Percentiles rank a stretch among this genome's conserved stretches.
These are phyloP conservation scores for Noctua pronuba DNA, from an alignment of 2,888 invertebrate species.

Conservation along the genomic window DNA sequence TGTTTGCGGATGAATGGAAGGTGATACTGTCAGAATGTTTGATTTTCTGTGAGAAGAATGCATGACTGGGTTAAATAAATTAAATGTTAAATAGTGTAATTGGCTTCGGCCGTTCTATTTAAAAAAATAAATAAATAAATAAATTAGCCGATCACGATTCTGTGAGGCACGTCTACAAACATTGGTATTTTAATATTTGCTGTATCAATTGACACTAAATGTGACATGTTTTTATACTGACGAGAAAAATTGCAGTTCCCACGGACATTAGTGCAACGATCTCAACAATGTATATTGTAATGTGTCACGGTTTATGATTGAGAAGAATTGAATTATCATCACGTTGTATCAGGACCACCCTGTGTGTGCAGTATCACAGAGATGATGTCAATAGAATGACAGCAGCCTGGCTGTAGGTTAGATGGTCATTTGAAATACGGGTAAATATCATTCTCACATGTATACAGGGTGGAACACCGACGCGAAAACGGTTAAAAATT, in stretches of 20 bases:
- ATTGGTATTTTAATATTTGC: constrained; percentile 14
- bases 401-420: neutral
- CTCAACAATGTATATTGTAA: constrained; percentile 32
- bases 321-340: constrained; percentile 22
- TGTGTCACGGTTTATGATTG: constrained; percentile 41
- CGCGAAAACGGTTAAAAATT: no score
- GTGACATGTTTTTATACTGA: constrained; percentile 16
- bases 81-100: no score
- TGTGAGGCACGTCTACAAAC: constrained; percentile 11
- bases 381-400: neutral
- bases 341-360: neutral
- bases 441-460: no score
- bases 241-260: constrained; percentile 43
- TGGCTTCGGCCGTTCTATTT: no score
- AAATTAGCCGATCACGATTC: constrained; percentile 56
- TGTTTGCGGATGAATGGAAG: no score
- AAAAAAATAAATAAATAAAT: no score
- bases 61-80: no score
- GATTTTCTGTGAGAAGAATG: no score
- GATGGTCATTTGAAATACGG: neutral
- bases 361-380: neutral
- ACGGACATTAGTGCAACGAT: constrained; percentile 41
- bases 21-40: no score
- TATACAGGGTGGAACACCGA: no score
- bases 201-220: constrained; percentile 35